Evolutionary conservation across 2,113 vertebrate genomes (phyloP).

Genomic region (Mustela lutreola): DNA sequence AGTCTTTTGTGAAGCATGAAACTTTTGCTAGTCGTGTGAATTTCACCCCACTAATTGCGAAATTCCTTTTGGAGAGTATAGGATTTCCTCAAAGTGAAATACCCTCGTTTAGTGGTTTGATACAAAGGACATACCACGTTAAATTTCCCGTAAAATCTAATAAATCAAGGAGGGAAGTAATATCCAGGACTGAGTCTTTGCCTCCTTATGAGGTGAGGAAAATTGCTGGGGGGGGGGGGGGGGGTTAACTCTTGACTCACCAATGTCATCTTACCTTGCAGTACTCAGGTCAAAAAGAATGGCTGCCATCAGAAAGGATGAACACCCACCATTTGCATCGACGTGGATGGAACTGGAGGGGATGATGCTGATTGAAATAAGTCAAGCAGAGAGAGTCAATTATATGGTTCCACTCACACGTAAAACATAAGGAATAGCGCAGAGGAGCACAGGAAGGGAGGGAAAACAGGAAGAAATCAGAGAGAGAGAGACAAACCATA

Average conservation of each 20-base stretch:
- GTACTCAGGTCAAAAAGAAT: not conserved
- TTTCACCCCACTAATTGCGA: conserved; percentile 37
- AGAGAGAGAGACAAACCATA: too few relatives aligned
- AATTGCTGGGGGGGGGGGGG: not conserved
- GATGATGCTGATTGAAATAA: not conserved
- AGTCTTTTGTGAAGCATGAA: conserved; percentile 69
- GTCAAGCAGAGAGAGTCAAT: not conserved
- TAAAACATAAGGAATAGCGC: not conserved
- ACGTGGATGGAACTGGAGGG: not conserved
- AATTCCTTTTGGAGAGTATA: conserved; percentile 50
- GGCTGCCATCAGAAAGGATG: not conserved
- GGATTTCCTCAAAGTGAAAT: conserved; percentile 65
- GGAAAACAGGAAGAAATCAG: too few relatives aligned
- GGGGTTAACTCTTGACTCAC: not conserved
- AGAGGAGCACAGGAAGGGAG: not conserved
- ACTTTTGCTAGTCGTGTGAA: not conserved
- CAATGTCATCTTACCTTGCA: not conserved
- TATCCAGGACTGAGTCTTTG: not conserved
- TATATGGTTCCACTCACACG: not conserved
- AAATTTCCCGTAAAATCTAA: conserved; percentile 57
- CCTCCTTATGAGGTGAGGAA: not conserved
- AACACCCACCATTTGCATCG: not conserved
- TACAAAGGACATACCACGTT: not conserved
- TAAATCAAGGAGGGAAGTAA: not conserved
- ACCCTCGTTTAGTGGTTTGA: not conserved